These are phyloP conservation scores for Andrena cerasifolii DNA, from an alignment of 1,140 invertebrate species.

Conservation along the genomic window DNA sequence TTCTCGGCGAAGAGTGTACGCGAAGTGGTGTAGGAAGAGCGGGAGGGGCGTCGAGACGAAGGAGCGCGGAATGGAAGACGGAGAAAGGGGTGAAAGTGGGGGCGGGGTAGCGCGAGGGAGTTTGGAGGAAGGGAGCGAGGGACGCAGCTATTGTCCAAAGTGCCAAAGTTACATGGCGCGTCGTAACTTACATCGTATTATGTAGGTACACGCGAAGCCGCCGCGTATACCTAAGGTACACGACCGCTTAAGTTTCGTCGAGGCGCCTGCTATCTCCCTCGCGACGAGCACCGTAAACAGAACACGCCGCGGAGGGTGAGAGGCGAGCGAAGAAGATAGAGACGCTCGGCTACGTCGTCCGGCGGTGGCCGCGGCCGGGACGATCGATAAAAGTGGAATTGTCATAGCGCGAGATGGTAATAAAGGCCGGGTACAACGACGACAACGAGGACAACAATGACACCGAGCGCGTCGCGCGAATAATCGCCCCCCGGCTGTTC, in stretches of 20 bases:
- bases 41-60: not conserved
- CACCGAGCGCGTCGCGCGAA: slow-evolving; percentile 34
- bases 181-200: slow-evolving; percentile 71
- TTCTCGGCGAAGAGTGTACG: slow-evolving; percentile 28
- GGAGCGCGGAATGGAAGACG: not conserved
- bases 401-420: slow-evolving; percentile 68
- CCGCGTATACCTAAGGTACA: slow-evolving; percentile 67
- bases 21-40: not conserved
- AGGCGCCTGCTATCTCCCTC: slow-evolving; percentile 66
- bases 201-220: slow-evolving; percentile 66
- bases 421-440: slow-evolving; percentile 52
- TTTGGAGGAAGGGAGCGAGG: slow-evolving; percentile 45
- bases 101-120: not conserved
- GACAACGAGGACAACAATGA: slow-evolving; percentile 38
- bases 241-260: slow-evolving; percentile 71
- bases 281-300: slow-evolving; percentile 67
- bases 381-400: slow-evolving; percentile 71
- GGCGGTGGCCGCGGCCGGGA: no score
- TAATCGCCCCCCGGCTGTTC: slow-evolving; percentile 42
- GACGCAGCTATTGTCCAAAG: slow-evolving; percentile 72
- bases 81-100: slow-evolving; percentile 4
- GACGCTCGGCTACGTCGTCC: slow-evolving; percentile 54
- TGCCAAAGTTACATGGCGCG: slow-evolving; percentile 73
- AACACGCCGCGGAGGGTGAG: slow-evolving; percentile 45
- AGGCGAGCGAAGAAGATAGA: slow-evolving; percentile 45